phyloP scores from a whole-genome alignment of 2,113 vertebrate genomes.

The Beaufortia kweichowensis region DNA sequence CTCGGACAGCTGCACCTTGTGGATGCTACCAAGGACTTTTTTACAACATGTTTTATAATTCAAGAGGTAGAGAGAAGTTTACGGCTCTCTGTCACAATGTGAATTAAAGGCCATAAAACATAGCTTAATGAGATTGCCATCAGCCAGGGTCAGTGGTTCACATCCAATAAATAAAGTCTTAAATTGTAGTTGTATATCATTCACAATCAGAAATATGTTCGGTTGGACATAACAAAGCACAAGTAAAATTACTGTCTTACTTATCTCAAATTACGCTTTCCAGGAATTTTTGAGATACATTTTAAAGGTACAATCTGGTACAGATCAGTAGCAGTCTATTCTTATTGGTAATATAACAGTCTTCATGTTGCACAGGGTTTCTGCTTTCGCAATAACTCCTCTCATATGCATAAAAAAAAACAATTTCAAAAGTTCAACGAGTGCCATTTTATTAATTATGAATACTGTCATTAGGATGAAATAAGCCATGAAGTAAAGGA shows the following conservation, averaged over 20 bases:
- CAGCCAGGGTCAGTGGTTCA: constrained; percentile 18
- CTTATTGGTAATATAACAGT: not conserved
- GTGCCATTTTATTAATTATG: constrained; percentile 26
- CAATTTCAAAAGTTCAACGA: not conserved
- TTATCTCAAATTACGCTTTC: not conserved
- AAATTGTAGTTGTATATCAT: not conserved
- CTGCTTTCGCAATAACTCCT: constrained; percentile 3
- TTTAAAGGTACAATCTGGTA: not conserved
- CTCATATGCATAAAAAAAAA: not conserved
- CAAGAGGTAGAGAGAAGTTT: constrained; percentile 1
- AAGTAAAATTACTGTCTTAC: not conserved
- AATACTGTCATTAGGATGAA: not conserved
- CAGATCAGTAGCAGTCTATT: not conserved
- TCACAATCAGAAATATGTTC: not conserved
- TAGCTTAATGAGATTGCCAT: constrained; percentile 38
- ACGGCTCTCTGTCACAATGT: constrained; percentile 32
- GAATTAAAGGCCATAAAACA: constrained; percentile 43
- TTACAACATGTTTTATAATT: constrained; percentile 23
- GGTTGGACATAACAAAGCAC: not conserved
- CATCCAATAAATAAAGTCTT: constrained; percentile 1
- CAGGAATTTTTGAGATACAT: not conserved
- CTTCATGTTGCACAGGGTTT: too few species aligned
- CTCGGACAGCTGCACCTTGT: not conserved
- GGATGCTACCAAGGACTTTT: constrained; percentile 13
- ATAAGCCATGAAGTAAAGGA: constrained; percentile 6